Base-by-base conservation (phyloP, 2,797 vertebrate genomes). In the Cirrhinus molitorella region DNA sequence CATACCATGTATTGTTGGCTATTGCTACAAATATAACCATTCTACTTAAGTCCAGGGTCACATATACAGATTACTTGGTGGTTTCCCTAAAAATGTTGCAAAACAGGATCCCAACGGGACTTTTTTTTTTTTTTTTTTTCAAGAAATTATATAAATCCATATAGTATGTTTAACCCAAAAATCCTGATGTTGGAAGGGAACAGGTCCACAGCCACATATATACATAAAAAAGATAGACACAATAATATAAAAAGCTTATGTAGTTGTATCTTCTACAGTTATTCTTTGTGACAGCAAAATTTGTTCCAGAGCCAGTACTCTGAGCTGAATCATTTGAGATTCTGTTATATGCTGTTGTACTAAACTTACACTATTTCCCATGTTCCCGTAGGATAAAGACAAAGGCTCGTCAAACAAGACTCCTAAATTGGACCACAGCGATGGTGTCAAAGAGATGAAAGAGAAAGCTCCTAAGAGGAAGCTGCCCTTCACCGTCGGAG, bases 391-490 rank as follows among this genome's bases (percentile, higher is more conserved):
- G 97, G 97, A 98, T 96, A 96, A 97, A 96, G 96, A 97, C 94
- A 99, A 99, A 98, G 96, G 98, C 95, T 97, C 97, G 95, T 97
- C 97, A 92, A 98, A 96, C 95, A 99, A 99, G 95, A 99, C 98
- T 94, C 97, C 97, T 73, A 99, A 99, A 95, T 95, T 97, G 95
- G 98, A 99, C 92, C 96, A 97, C 92, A 96, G 93, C 45, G 98
- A 99, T 97, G 98, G 96, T 88, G 95, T 96, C 93, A 99, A 99
- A 95, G 98, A 99, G 94, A 97, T 98, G 96, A 99, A 98, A 95
- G 98, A 99, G 93, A 97, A 98, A 89, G 95, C 96, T 78, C 95
- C 97, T 87, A 99, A 99, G 91, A 95, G 98, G 93, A 99, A 99
- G 92, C 94, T 99, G 92, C 98, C 98, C 93, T 99, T 99, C 92